A percentile compares a stretch with the other conserved stretches of the same genome.
These are phyloP conservation scores for Gallirallus australis DNA, from an alignment of 2,797 vertebrate species.

Conservation along the genomic window DNA sequence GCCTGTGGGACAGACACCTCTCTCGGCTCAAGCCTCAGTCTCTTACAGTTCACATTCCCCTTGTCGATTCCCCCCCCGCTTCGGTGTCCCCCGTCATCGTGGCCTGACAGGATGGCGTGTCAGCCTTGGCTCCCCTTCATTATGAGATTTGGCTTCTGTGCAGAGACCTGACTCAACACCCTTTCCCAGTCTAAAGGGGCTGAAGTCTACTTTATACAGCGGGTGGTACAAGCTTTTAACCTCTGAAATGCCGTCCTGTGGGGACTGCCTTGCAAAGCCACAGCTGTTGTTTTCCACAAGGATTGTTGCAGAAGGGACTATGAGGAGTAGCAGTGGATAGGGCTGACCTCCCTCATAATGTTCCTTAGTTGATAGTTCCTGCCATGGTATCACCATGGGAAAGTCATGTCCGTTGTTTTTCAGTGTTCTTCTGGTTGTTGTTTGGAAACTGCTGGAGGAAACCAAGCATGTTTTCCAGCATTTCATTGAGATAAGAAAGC, in stretches of 20 bases:
- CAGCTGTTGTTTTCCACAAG: neutral
- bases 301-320: neutral
- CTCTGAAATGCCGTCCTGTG: neutral
- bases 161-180: conserved; percentile 47
- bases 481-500: conserved; percentile 23
- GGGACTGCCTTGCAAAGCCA: neutral
- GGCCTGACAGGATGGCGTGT: neutral
- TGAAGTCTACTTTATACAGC: conserved; percentile 39
- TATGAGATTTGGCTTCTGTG: neutral
- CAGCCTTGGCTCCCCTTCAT: neutral
- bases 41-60: neutral
- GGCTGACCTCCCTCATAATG: neutral
- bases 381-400: neutral
- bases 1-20: neutral
- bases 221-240: neutral
- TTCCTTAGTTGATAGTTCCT: neutral
- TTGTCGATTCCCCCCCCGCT: neutral
- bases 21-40: neutral
- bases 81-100: neutral
- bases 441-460: neutral
- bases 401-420: neutral
- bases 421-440: neutral
- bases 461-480: conserved; percentile 22
- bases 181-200: neutral
- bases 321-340: accelerated